Evolutionary conservation across 2,888 invertebrate species (phyloP), one percentile per base, ranked within the genome.

Genomic region (Vannuccia rotundouncinata): DNA sequence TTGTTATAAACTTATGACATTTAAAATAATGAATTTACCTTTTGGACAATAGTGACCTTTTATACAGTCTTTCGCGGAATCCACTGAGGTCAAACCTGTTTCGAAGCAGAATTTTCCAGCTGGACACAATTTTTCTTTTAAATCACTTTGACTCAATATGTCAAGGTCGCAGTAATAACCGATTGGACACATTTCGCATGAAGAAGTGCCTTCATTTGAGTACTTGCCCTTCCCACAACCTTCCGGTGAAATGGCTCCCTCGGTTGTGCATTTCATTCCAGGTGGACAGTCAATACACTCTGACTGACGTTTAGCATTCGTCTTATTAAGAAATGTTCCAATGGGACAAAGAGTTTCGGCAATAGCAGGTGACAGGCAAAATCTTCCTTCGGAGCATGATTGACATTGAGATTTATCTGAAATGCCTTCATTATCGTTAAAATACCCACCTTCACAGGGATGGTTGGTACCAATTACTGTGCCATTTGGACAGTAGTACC

Each of bases 361-460:
- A 5, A 29, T 28, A 22, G 29, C 75, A 13, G 29, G 29, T 13
- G 75, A 27, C 10, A 29, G 17, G 22, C 75, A 75, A 30, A 22
- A 73, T 82, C 78, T 81, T 86, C 87, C 87, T 83, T 85, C 85
- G 13, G 84, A 84, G 78, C 86, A 86, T 81, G 84, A 83, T 80
- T 84, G 84, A 82, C 87, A 87, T 31, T 86, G 83, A 0, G 82
- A 78, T n/a, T 83, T 83, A 22, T 80, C 82, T n/a, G 82, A 82
- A 60, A 83, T 81, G 29, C 85, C 85, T 29, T 82, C 82, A 5
- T 79, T 76, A 74, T 84, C 83, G 79, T 86, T 86, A 83, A 85
- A 87, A 0, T 86, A 86, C 13, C 87, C 87, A 73, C 86, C 86
- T 0, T 84, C 84, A 83, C 87, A 87, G 2, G 85, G 84, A 82